These are phyloP conservation scores for Dasysyrphus albostriatus DNA, from an alignment of 2,888 invertebrate genomes.

Conservation along the genomic window DNA sequence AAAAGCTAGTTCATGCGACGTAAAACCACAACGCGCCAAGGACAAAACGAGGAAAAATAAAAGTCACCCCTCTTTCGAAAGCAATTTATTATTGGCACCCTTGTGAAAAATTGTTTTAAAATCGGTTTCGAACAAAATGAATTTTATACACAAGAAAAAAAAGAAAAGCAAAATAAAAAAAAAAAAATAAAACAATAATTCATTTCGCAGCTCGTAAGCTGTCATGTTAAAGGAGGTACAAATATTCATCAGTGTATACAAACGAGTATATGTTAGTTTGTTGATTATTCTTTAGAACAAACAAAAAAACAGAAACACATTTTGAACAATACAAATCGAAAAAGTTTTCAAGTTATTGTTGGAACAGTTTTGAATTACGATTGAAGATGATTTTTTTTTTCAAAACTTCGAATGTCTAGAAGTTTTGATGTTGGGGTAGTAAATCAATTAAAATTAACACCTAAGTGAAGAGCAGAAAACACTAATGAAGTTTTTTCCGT, in stretches of 20 bases:
- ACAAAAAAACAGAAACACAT: background rate
- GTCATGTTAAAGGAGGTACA: constrained; percentile 22
- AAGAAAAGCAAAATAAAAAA: background rate
- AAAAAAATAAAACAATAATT: constrained; percentile 22
- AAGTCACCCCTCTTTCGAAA: constrained; percentile 17
- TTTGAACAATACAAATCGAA: constrained; percentile 23
- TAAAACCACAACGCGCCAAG: background rate
- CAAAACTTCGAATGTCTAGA: background rate
- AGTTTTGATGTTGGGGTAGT: background rate
- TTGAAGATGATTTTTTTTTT: background rate
- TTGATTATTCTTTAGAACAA: background rate
- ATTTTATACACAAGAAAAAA: constrained; percentile 22
- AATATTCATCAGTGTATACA: constrained; percentile 8
- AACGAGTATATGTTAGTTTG: background rate
- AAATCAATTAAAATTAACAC: constrained; percentile 5
- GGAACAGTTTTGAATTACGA: constrained; percentile 8
- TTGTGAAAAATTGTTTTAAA: constrained; percentile 27
- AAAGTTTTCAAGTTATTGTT: constrained; percentile 25
- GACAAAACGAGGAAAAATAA: background rate
- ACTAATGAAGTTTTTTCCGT: no score
- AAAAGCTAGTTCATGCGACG: background rate
- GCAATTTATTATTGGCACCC: constrained; percentile 17
- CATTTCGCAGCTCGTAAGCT: constrained; percentile 20
- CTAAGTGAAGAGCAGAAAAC: no score
- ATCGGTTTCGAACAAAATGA: constrained; percentile 18